Evolutionary conservation across 2,113 vertebrate genomes (phyloP), one percentile per base, ranked within the genome.

Genomic region (Strigops habroptila): DNA sequence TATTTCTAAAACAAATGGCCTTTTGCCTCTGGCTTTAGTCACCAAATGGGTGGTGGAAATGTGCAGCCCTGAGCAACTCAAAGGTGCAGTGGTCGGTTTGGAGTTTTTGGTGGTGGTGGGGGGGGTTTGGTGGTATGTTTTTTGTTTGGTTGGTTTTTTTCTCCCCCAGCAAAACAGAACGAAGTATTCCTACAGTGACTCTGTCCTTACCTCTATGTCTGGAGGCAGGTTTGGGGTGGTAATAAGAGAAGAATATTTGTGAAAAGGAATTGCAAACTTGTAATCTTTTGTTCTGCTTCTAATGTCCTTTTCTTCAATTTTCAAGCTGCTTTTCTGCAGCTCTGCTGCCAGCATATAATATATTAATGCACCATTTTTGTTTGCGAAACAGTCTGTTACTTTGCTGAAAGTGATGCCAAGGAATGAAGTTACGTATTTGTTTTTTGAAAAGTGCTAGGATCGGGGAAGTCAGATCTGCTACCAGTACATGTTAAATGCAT

Each of bases 361-460:
- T 46, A 57, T 69, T 74, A 25, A 73, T 28, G 16, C 19, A 87
- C 18, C 23, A 41, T 69, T 51, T 65, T 80, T 88, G 59, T 89
- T 87, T 91, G 33, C 25, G 74, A 69, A 92, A 39, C 49, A 69
- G 22, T 43, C 27, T 79, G 87, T 86, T 90, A 28, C 53, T 73
- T 73, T 63, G 24, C 59, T 87, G 25, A 25, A 83, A 78, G 14
- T 19, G 27, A 25, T 75, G 77, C 74, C 51, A 68, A 62, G 71
- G 63, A 67, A 24, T 51, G 33, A 82, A 76, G 52, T 22, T 69
- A 8, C 37, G 6, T 52, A 25, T 86, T 93, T 90, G 22, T 77
- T 91, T 48, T 65, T 88, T 60, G 57, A 63, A 43, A 81, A 86
- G 35, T 35, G 18, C 33, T 75, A 9, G 6, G 5, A 35, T 53